Conservation (phyloP, 2,797 vertebrate species). For the Pseudochaenichthys georgianus region DNA sequence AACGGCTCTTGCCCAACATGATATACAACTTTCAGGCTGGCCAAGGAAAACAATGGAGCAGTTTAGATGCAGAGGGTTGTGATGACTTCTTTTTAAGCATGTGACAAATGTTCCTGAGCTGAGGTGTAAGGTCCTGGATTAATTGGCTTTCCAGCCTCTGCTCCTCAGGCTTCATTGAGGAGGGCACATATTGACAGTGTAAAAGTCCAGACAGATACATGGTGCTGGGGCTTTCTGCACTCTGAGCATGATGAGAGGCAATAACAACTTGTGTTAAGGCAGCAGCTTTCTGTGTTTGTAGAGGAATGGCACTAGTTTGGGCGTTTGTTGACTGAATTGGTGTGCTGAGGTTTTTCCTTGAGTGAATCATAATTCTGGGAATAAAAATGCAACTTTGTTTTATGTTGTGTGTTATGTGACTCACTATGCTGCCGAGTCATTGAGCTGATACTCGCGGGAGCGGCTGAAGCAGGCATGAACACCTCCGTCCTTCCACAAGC, state of each 20-base stretch:
- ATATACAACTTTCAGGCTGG: constrained; percentile 5
- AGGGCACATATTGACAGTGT: constrained; percentile 79
- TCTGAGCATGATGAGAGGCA: constrained; percentile 4
- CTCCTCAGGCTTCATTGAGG: constrained; percentile 29
- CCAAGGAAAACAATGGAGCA: constrained; percentile 1
- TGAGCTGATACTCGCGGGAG: constrained; percentile 98
- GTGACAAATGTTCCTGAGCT: constrained; percentile 21
- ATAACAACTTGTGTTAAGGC: constrained; percentile 2
- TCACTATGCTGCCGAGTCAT: constrained; percentile 99
- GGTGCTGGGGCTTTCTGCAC: constrained; percentile 18
- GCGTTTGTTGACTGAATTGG: constrained; percentile 21
- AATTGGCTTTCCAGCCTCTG: constrained; percentile 15
- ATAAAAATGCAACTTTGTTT: constrained; percentile 24
- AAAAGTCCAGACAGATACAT: constrained; percentile 58
- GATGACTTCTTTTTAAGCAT: constrained; percentile 11
- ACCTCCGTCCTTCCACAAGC: constrained; percentile 95
- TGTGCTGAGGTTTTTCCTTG: neutral
- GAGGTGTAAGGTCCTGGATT: constrained; percentile 54
- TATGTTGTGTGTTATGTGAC: constrained; percentile 61
- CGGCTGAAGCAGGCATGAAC: constrained; percentile 98
- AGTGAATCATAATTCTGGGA: constrained; percentile 42
- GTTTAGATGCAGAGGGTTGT: neutral
- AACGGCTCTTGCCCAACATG: constrained; percentile 37
- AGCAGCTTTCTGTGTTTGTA: constrained; percentile 36
- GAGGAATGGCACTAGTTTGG: constrained; percentile 18